Evolutionary conservation across 2,888 invertebrate genomes (phyloP), one percentile per base, ranked within the genome.

Genomic region (Catocala sponsa): DNA sequence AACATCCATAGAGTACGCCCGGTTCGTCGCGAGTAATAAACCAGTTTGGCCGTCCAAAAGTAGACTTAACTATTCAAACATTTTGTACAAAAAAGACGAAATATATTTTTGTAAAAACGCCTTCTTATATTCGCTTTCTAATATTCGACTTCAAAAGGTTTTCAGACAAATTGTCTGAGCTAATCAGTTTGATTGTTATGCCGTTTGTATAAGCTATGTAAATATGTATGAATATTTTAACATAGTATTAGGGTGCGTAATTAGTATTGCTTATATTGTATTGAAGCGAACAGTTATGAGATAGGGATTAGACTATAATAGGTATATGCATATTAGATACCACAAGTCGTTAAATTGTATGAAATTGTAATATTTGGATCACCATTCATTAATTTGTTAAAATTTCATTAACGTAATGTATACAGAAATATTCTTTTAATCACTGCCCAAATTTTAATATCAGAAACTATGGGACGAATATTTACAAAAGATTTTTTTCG

Each of bases 21-120:
- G 64, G 56, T 58, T 71, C 65, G 72, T 63, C 57, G 61, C 62
- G 49, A 66, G 80, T 78, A 80, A 81, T 81, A 82, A 80, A 79
- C 78, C 63, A 66, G 67, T 70, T 63, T 66, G 60, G 44, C 56
- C 68, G 44, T 52, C 72, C 70, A 68, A 75, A 76, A 79, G 72
- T 69, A 52, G 62, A 47, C 64, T 70, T 51, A 54, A 65, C 72
- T 73, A 76, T 76, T 74, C 65, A 76, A 72, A 68, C 60, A 73
- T 59, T 10, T 12, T 53, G 15, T 32, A 25, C 52, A 52, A 53
- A 53, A 62, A 48, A 48, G n/a, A 41, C 56, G 51, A 12, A 13
- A 42, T 46, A 46, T 46, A 11, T 46, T 46, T 44, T 44, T 25
- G 4, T 25, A 15, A 25, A 48, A 48, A 10, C 0, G 9, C 6